phyloP scores from a whole-genome alignment of 1,140 invertebrate species.

The Drosophila ananassae region DNA sequence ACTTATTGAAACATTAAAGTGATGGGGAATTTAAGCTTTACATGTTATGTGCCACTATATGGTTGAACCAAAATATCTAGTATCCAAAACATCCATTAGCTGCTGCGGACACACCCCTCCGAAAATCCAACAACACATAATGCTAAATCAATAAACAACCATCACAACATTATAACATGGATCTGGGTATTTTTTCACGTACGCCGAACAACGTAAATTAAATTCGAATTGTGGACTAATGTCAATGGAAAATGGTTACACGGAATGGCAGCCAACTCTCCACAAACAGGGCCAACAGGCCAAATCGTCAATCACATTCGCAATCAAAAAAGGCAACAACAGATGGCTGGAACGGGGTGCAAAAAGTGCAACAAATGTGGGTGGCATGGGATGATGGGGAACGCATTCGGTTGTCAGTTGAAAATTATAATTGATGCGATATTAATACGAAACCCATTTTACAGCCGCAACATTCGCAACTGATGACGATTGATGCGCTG shows the following conservation, averaged over 20 bases:
- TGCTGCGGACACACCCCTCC: conserved; percentile 28
- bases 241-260: conserved; percentile 45
- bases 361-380: conserved; percentile 63
- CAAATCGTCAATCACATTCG: conserved; percentile 29
- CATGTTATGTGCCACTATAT: not conserved
- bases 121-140: conserved; percentile 47
- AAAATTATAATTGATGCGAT: conserved; percentile 81
- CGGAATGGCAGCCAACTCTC: conserved; percentile 6
- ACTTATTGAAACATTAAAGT: not conserved
- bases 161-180: conserved; percentile 23
- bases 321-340: conserved; percentile 14
- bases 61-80: not conserved
- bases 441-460: conserved; percentile 65
- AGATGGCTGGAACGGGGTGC: not conserved
- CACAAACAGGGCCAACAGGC: conserved; percentile 9
- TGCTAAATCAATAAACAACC: conserved; percentile 70
- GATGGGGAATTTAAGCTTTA: not conserved
- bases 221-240: conserved; percentile 47
- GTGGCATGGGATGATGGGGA: conserved; percentile 11
- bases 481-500: conserved; percentile 78
- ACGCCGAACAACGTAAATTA: conserved; percentile 41
- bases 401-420: conserved; percentile 67
- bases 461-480: conserved; percentile 38
- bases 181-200: conserved; percentile 19
- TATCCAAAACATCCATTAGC: conserved; percentile 56